phyloP scores from a whole-genome alignment of 1,140 invertebrate genomes.

The Carposina sasakii region DNA sequence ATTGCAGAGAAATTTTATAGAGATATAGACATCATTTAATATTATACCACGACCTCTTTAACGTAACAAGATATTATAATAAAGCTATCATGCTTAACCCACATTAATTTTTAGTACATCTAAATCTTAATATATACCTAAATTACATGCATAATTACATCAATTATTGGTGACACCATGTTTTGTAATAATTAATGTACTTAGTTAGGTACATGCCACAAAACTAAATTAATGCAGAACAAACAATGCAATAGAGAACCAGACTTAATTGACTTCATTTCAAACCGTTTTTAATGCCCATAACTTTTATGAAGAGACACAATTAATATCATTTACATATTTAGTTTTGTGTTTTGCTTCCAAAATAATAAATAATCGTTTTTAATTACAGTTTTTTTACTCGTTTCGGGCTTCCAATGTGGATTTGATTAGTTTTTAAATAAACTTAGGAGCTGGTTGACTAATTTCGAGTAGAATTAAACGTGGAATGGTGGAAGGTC shows the following conservation, averaged over 20 bases:
- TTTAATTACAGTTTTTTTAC: slow-evolving; percentile 31
- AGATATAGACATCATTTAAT: too few relatives aligned
- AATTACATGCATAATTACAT: too few relatives aligned
- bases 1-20: too few relatives aligned
- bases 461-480: slow-evolving; percentile 40
- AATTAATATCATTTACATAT: slow-evolving; percentile 26
- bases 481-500: slow-evolving; percentile 26
- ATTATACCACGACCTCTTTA: too few relatives aligned
- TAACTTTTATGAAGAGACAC: slow-evolving; percentile 20
- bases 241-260: slow-evolving; percentile 10
- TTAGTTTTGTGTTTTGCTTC: slow-evolving; percentile 18
- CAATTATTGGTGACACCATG: too few relatives aligned
- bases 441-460: slow-evolving; percentile 32
- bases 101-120: too few relatives aligned
- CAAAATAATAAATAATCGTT: slow-evolving; percentile 26
- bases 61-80: too few relatives aligned
- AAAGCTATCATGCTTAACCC: too few relatives aligned
- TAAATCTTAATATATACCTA: too few relatives aligned
- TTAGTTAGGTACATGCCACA: too few relatives aligned
- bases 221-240: too few relatives aligned
- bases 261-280: slow-evolving; percentile 33
- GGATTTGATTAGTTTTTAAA: slow-evolving; percentile 36
- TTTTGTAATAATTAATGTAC: too few relatives aligned
- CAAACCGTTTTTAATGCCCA: slow-evolving; percentile 14
- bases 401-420: slow-evolving; percentile 27